phyloP scores from a whole-genome alignment of 2,113 vertebrate species.

The Todiramphus chloris region DNA sequence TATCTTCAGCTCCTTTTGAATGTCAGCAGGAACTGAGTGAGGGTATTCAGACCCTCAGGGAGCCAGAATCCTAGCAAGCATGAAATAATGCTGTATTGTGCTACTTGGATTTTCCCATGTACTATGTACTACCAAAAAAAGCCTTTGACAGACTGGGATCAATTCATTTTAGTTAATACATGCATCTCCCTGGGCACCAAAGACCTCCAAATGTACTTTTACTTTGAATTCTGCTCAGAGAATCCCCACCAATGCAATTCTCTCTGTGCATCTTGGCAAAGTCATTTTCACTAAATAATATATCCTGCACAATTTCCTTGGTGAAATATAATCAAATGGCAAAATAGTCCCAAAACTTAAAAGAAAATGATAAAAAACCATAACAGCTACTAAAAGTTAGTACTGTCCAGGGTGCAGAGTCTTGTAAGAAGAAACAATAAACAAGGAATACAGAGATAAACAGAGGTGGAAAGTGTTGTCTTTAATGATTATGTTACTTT shows the following conservation, averaged over 20 bases:
- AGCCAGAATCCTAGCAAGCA: neutral
- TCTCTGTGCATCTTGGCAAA: neutral
- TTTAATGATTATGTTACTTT: neutral
- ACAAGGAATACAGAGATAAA: neutral
- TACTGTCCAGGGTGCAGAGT: neutral
- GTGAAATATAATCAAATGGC: neutral
- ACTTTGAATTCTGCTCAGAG: neutral
- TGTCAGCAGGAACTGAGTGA: neutral
- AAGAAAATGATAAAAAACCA: neutral
- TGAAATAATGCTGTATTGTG: neutral
- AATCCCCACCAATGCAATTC: neutral
- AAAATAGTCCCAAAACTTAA: neutral
- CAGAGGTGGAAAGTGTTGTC: neutral
- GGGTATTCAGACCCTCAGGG: neutral
- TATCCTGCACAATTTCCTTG: neutral
- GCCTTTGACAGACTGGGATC: neutral
- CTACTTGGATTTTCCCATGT: neutral
- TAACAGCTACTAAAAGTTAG: neutral
- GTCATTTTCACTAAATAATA: neutral
- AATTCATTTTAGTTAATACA: conserved; percentile 13
- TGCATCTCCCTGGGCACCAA: neutral
- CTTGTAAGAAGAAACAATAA: neutral
- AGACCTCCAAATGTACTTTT: neutral
- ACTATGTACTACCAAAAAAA: neutral
- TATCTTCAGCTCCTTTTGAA: neutral